phyloP scores from a whole-genome alignment of 2,113 vertebrate species.

The Muscicapa adusta region DNA sequence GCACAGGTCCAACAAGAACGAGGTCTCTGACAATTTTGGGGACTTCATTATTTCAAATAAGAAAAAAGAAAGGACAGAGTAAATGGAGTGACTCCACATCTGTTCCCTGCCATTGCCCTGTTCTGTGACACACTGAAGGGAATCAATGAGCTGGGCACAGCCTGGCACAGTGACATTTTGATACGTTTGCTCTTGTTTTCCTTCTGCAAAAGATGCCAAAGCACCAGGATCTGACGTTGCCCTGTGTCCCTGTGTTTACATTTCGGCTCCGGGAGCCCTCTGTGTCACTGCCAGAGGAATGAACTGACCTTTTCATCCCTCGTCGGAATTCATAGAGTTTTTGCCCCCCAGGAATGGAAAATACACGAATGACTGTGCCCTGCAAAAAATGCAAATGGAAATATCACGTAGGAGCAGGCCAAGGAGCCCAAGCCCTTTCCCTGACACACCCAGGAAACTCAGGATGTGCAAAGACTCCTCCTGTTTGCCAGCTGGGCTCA shows the following conservation, averaged over 20 bases:
- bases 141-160: background rate
- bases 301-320: constrained; percentile 91
- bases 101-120: background rate
- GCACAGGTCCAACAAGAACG: background rate
- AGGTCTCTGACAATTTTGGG: background rate
- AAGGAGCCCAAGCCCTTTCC: background rate
- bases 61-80: background rate
- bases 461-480: background rate
- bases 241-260: background rate
- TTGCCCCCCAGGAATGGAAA: constrained; percentile 88
- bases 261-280: background rate
- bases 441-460: constrained; percentile 7
- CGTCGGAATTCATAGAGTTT: constrained; percentile 90
- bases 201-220: constrained; percentile 46
- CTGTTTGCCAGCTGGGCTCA: background rate
- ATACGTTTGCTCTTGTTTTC: background rate
- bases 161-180: constrained; percentile 19
- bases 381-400: constrained; percentile 63
- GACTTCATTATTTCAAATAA: background rate
- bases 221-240: constrained; percentile 37
- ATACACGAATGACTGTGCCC: constrained; percentile 95
- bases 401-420: background rate
- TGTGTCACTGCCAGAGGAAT: background rate
- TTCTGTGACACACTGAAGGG: background rate
- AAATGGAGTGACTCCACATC: background rate